These are phyloP conservation scores for Kradibia gibbosae DNA, from an alignment of 1,140 invertebrate genomes.

Conservation along the genomic window DNA sequence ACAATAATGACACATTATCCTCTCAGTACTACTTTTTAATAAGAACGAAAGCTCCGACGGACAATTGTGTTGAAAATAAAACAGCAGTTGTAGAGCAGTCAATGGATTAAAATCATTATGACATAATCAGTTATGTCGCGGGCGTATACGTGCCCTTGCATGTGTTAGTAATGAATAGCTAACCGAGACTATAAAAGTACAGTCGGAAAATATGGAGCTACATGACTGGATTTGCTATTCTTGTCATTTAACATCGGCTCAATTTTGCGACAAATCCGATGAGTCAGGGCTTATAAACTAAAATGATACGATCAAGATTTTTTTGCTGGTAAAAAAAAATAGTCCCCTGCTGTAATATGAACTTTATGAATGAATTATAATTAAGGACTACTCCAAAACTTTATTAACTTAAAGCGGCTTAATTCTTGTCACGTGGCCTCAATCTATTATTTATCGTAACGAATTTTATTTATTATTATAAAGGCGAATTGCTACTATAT, in stretches of 20 bases:
- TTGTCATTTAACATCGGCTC: slow-evolving; percentile 5
- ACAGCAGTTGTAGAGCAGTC: not conserved
- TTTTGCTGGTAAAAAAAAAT: not conserved
- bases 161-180: slow-evolving; percentile 15
- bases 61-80: not conserved
- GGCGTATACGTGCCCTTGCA: slow-evolving; percentile 2
- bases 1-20: too few species aligned
- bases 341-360: not conserved
- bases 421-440: not conserved
- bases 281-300: not conserved
- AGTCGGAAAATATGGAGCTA: not conserved
- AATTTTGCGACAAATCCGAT: slow-evolving; percentile 13
- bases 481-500: too few species aligned
- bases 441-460: not conserved
- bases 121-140: not conserved
- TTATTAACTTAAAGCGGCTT: not conserved
- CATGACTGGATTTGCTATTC: slow-evolving; percentile 12
- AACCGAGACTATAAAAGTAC: slow-evolving; percentile 1
- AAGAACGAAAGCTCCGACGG: too few species aligned
- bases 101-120: not conserved
- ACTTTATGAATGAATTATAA: not conserved
- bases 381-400: not conserved
- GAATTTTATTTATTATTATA: not conserved
- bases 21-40: too few species aligned
- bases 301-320: not conserved